Conservation (phyloP, 2,888 invertebrate species). For the Melanchra persicariae region DNA sequence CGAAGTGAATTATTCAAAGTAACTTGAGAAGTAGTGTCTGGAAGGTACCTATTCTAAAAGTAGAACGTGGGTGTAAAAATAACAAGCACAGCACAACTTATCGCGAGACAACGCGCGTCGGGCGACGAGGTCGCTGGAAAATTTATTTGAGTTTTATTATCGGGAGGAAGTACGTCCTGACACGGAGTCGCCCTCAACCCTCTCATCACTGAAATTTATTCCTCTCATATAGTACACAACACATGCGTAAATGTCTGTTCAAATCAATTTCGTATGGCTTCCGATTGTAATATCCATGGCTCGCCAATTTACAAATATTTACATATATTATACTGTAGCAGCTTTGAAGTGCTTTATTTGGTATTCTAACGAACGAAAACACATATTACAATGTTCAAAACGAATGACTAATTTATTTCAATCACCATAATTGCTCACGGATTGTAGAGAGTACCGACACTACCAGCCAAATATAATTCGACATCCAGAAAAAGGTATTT, state of each 20-base stretch:
- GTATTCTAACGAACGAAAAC: slow-evolving; percentile 32
- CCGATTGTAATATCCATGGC: slow-evolving; percentile 48
- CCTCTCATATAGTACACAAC: slow-evolving; percentile 39
- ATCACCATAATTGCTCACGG: slow-evolving; percentile 9
- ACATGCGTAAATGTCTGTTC: slow-evolving; percentile 21
- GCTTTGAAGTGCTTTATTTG: slow-evolving; percentile 50
- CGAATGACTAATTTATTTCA: slow-evolving; percentile 39
- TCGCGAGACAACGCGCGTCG: slow-evolving; percentile 1
- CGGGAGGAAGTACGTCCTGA: slow-evolving; percentile 10
- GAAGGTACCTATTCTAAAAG: slow-evolving; percentile 26
- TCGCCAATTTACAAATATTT: slow-evolving; percentile 55
- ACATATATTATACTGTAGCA: slow-evolving; percentile 42
- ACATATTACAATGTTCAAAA: slow-evolving; percentile 22
- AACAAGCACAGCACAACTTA: slow-evolving; percentile 38
- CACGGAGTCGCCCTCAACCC: slow-evolving; percentile 19
- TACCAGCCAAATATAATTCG: no score
- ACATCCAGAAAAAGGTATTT: no score
- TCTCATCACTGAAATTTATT: slow-evolving; percentile 47
- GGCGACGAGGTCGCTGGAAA: slow-evolving; percentile 44
- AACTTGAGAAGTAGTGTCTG: slow-evolving; percentile 23
- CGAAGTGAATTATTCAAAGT: no score
- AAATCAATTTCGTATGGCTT: slow-evolving; percentile 51
- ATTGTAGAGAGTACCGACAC: not conserved
- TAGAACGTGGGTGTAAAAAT: slow-evolving; percentile 52
- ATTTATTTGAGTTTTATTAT: slow-evolving; percentile 55